Base-by-base conservation (phyloP, 2,113 vertebrate species). In the Xiphophorus hellerii region DNA sequence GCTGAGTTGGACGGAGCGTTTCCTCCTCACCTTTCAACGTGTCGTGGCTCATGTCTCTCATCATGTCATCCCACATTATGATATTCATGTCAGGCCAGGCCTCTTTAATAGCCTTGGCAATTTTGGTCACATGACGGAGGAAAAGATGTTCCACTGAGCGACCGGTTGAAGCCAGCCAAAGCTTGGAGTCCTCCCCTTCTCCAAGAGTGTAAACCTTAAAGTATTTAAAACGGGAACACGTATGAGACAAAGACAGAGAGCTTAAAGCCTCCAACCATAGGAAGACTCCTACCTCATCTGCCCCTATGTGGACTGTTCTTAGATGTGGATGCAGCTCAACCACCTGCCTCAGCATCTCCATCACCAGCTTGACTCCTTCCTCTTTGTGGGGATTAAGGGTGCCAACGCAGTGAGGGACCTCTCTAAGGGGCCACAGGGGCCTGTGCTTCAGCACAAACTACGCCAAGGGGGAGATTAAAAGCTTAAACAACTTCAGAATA, bases 51-150 rank as follows among this genome's bases (percentile, higher is more conserved):
- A 97, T 96, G 27, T 83, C 92, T 70, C 98, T 94, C 65, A 99
- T 94, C 97, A 99, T 98, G 81, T 99, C 98, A 2, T 99, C 98
- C 98, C 98, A 99, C 91, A 98, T 93, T 2, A 99, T 87, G 39
- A 97, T 90, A 0, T 64, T 95, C 31, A 96, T 92, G 9, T 66
- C 17, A 0, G 97, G 96, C 87, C 96, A 94, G 0, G 31, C 87
- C 0, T 92, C 88, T 71, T 78, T 90, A 80, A 97, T 70, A 0
- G 87, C 93, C 71, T 90, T 92, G 39, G 95, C 96, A 58, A 99
- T 94, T 0, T 94, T 95, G 83, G 90, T 94, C 65, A 99, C 86
- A 60, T 99, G 97, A 79, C 87, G 91, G 60, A 99, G 90, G 76
- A 96, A 99, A 68, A 99, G 94, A 54, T 95, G 91, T 78, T 96